Conservation (phyloP, 2,797 vertebrate species). For the Remorina albescens region DNA sequence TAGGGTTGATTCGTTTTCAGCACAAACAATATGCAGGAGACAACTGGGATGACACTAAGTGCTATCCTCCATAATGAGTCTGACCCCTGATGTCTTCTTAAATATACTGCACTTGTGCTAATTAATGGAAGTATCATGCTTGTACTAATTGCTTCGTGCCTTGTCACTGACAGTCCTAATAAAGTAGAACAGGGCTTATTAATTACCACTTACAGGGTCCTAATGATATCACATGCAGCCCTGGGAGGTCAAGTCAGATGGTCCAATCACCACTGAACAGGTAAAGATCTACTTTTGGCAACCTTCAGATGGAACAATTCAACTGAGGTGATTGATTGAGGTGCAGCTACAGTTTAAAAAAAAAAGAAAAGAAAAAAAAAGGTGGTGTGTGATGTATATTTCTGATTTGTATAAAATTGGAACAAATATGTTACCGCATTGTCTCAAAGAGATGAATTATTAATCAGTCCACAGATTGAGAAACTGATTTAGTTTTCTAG, state of each 20-base stretch:
- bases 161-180: constrained; percentile 70
- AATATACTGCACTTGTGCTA: constrained; percentile 64
- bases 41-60: constrained; percentile 17
- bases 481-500: too few species aligned
- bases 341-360: background rate
- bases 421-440: background rate
- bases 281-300: constrained; percentile 12
- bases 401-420: background rate
- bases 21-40: constrained; percentile 4
- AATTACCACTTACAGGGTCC: constrained; percentile 57
- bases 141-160: constrained; percentile 66
- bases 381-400: background rate
- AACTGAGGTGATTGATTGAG: background rate
- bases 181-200: constrained; percentile 66
- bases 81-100: constrained; percentile 50
- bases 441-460: background rate
- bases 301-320: background rate
- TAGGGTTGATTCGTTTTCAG: constrained; percentile 1
- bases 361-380: background rate
- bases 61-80: constrained; percentile 43
- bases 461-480: too few species aligned
- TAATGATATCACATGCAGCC: constrained; percentile 64
- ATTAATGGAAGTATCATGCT: constrained; percentile 59
- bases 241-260: constrained; percentile 17
- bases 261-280: constrained; percentile 28